Percentiles rank a stretch among this genome's conserved stretches.
Conservation (phyloP, 2,113 vertebrate species). For the Callopanchax toddi region DNA sequence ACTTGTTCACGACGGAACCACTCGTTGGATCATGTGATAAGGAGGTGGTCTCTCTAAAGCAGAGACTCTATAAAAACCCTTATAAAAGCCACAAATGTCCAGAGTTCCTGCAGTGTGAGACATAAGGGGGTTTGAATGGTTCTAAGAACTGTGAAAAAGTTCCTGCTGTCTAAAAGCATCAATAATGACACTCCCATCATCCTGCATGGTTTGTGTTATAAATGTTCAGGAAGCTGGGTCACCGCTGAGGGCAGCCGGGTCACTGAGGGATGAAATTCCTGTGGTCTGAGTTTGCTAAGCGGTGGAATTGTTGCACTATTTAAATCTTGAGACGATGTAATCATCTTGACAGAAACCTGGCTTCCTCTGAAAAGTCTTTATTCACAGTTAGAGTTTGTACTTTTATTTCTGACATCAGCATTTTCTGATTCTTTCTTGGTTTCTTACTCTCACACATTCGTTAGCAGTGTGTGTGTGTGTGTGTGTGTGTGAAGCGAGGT, state of each 20-base stretch:
- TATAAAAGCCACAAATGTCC: background rate
- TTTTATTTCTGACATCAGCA: no score
- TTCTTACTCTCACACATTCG: no score
- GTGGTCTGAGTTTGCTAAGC: no score
- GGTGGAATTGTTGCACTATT: background rate
- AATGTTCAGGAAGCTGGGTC: background rate
- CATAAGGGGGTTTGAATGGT: background rate
- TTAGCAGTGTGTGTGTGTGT: no score
- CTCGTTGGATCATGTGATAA: background rate
- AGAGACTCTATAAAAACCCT: background rate
- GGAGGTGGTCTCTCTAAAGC: background rate
- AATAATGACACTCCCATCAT: background rate
- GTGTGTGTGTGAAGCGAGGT: no score
- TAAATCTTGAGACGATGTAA: background rate
- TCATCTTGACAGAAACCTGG: background rate
- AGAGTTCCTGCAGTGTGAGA: background rate
- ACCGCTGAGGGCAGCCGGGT: background rate
- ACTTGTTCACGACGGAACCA: background rate
- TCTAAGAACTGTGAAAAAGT: background rate
- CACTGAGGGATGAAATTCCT: conserved; percentile 2
- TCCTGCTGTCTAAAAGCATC: background rate
- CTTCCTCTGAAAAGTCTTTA: background rate
- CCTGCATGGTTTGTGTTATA: background rate
- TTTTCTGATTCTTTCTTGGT: no score
- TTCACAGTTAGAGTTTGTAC: no score